Percentiles rank a stretch among this genome's conserved stretches.
Conservation (phyloP, 2,888 invertebrate species). For the Ophioninae sp. region DNA sequence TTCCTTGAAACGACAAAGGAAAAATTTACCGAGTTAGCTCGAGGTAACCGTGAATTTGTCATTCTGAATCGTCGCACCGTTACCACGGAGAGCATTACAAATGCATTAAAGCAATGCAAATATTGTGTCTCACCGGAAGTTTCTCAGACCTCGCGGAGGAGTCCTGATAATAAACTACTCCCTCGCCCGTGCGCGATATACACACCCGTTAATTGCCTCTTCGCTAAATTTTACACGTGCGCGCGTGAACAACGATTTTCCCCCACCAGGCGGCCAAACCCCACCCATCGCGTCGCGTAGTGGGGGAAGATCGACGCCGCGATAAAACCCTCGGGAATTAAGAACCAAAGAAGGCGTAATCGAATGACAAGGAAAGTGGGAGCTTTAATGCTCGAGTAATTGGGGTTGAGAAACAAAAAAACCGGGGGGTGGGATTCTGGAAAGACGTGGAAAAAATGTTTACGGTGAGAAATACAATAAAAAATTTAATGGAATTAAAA, state of each 20-base stretch:
- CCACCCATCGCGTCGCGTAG: neutral
- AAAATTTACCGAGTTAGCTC: neutral
- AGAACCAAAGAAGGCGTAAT: neutral
- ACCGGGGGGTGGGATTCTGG: constrained; percentile 25
- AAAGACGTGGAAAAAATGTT: constrained; percentile 19
- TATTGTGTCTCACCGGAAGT: neutral
- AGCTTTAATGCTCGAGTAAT: constrained; percentile 30
- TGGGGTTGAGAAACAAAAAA: constrained; percentile 29
- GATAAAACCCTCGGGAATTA: neutral
- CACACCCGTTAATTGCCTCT: neutral
- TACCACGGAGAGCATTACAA: neutral
- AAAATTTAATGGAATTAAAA: no score
- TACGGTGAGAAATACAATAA: constrained; percentile 36
- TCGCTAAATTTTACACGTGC: neutral
- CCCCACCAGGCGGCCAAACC: neutral
- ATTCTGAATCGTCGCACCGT: neutral
- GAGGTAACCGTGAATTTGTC: neutral
- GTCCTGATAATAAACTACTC: neutral
- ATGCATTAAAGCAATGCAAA: constrained; percentile 8
- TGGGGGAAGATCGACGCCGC: neutral
- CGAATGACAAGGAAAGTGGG: neutral
- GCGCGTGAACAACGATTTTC: neutral
- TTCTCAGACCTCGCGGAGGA: neutral
- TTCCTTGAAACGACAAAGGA: neutral
- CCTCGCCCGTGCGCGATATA: neutral